Percentiles rank a stretch among this genome's conserved stretches.
These are phyloP conservation scores for Fulmarus glacialis DNA, from an alignment of 2,113 vertebrate genomes.

Conservation along the genomic window DNA sequence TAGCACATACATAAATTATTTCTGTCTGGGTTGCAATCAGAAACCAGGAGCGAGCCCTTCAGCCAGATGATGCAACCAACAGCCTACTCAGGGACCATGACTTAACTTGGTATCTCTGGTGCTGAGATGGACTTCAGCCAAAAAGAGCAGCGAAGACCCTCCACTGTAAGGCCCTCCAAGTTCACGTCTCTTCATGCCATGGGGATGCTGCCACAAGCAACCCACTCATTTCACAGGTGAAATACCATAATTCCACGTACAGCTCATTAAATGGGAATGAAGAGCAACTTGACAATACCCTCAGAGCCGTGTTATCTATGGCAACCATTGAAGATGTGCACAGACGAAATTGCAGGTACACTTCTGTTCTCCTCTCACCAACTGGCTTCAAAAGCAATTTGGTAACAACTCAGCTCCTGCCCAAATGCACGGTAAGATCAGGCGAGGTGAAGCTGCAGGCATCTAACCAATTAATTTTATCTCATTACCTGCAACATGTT, in stretches of 20 bases:
- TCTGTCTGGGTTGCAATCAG: background rate
- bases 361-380: slow-evolving; percentile 43
- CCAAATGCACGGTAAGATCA: background rate
- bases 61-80: background rate
- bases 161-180: background rate
- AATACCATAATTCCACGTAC: rapidly evolving
- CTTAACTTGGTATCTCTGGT: background rate
- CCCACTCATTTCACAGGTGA: background rate
- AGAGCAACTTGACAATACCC: background rate
- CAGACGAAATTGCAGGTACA: background rate
- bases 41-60: background rate
- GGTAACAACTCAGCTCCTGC: background rate
- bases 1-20: background rate
- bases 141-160: background rate
- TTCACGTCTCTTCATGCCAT: background rate
- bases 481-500: slow-evolving; percentile 94
- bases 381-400: background rate
- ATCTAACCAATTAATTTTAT: background rate
- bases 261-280: background rate
- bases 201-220: background rate
- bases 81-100: background rate
- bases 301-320: background rate
- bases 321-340: background rate
- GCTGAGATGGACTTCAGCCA: background rate
- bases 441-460: background rate